Evolutionary conservation across 2,888 invertebrate genomes (phyloP).

Genomic region (Drosophila antonietae): DNA sequence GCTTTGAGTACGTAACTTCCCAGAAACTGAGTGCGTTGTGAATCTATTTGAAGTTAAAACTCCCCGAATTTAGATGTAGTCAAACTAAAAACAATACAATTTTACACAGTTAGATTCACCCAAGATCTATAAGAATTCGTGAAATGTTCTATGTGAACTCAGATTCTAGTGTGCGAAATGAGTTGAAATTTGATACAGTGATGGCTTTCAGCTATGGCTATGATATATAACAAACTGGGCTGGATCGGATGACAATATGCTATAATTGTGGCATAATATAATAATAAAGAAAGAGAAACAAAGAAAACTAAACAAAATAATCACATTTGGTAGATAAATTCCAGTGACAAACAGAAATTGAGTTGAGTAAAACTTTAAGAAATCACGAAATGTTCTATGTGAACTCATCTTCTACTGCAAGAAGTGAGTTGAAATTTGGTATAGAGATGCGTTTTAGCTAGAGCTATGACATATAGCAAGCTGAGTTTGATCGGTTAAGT

Average conservation of each 20-base stretch:
- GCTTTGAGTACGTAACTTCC: not conserved
- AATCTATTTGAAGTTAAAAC: not conserved
- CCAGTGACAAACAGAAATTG: not conserved
- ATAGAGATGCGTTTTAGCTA: not conserved
- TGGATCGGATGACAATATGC: not conserved
- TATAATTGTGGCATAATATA: not conserved
- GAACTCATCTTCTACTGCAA: not conserved
- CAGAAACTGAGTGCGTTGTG: not conserved
- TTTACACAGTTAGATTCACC: too few relatives aligned
- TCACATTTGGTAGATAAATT: not conserved
- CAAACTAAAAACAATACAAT: not conserved
- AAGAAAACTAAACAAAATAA: not conserved
- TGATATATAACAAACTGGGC: not conserved
- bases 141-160: constrained; percentile 1
- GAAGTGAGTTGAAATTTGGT: not conserved
- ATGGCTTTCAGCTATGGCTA: not conserved
- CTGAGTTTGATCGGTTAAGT: not conserved
- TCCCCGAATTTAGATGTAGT: not conserved
- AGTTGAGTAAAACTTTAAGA: not conserved
- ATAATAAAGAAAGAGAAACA: not conserved
- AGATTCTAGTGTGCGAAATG: not conserved
- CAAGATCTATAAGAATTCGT: too few relatives aligned
- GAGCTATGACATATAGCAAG: not conserved
- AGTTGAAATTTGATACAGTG: not conserved
- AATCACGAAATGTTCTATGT: not conserved